Evolutionary conservation across 2,113 vertebrate species (phyloP).

Genomic region (Rhea americana): DNA sequence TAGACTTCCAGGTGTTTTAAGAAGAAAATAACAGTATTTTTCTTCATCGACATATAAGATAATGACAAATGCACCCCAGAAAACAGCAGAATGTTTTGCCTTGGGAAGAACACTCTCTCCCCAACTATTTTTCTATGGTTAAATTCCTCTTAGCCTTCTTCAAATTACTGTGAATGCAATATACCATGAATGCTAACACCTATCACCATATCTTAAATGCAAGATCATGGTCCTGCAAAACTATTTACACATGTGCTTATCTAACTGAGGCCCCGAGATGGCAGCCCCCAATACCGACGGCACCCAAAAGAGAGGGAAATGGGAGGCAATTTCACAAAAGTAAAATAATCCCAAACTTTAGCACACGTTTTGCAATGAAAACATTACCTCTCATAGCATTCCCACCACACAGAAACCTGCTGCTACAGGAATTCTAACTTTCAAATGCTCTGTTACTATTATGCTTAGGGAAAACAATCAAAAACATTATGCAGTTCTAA

Average conservation of each 20-base stretch:
- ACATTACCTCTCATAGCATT: rapidly evolving
- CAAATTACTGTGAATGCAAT: background rate
- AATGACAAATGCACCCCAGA: background rate
- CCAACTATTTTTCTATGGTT: background rate
- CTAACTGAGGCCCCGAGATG: background rate
- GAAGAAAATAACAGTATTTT: background rate
- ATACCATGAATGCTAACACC: background rate
- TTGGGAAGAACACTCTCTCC: background rate
- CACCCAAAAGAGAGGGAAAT: background rate
- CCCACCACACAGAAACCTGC: background rate
- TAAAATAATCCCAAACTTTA: background rate
- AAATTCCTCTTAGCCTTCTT: background rate
- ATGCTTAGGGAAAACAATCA: background rate
- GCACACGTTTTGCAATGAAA: background rate
- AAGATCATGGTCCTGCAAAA: background rate
- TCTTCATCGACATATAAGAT: background rate
- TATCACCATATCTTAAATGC: background rate
- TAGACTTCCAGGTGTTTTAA: background rate
- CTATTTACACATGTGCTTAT: background rate
- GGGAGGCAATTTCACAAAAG: background rate
- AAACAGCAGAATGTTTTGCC: background rate
- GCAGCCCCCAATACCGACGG: background rate
- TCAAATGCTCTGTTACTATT: background rate
- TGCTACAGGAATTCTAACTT: background rate
- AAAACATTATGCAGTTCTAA: background rate